phyloP scores from a whole-genome alignment of 2,113 vertebrate species.

The Thunnus thynnus region DNA sequence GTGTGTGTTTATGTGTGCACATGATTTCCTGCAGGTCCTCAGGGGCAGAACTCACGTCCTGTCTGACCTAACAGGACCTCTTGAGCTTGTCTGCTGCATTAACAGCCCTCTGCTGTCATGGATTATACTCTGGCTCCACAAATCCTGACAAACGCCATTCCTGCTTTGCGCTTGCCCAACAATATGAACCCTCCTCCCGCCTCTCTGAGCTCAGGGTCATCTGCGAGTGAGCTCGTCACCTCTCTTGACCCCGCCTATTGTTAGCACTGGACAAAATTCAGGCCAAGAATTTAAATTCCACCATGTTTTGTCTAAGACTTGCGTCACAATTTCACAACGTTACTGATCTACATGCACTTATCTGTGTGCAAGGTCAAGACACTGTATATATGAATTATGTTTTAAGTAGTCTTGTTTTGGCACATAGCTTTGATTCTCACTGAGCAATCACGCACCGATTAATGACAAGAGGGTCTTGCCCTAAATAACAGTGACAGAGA shows the following conservation, averaged over 20 bases:
- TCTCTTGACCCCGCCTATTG: background rate
- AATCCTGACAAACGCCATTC: slow-evolving; percentile 32
- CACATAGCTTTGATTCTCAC: background rate
- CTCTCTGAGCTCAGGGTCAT: background rate
- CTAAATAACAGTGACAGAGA: slow-evolving; percentile 51
- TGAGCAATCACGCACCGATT: slow-evolving; percentile 24
- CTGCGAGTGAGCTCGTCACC: background rate
- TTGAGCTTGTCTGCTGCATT: slow-evolving; percentile 38
- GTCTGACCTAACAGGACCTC: slow-evolving; percentile 19
- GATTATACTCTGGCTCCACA: slow-evolving; percentile 45
- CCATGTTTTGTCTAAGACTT: background rate
- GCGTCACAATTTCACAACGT: background rate
- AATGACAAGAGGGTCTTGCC: background rate
- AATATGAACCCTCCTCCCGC: background rate
- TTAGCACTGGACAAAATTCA: background rate
- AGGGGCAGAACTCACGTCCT: background rate
- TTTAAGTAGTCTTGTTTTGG: background rate
- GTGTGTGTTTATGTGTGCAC: slow-evolving; percentile 3
- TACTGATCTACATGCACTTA: background rate
- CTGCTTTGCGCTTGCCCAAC: slow-evolving; percentile 3
- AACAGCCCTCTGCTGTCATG: slow-evolving; percentile 40
- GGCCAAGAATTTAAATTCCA: background rate
- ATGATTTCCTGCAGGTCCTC: slow-evolving; percentile 3
- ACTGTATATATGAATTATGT: background rate
- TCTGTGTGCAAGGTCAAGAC: background rate